Base-by-base conservation (phyloP, 2,888 invertebrate genomes). In the Troides oblongomaculatus region DNA sequence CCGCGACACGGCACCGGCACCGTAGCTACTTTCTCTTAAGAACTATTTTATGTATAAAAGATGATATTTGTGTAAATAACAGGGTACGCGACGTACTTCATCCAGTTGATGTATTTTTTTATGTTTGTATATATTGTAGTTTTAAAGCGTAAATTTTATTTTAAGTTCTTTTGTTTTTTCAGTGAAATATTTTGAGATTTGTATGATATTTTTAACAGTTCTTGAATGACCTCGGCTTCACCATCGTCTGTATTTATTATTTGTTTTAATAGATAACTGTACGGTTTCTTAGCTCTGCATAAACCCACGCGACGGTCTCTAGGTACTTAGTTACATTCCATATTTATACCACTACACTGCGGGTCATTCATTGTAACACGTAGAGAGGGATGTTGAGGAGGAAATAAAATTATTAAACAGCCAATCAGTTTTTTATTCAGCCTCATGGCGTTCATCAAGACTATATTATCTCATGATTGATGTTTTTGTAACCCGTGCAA, bases 121-220 rank as follows among this genome's bases (percentile, higher is more conserved):
- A 77, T 81, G 76, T 84, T 81, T 90, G 87, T 90, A 90, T 84
- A 90, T 89, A 89, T 79, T 82, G 81, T 86, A 81, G 78, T 70
- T 61, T 73, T 75, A 75, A 72, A 70, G 46, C 74, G 71, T 76
- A 73, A 66, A 70, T 58, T 63, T 39, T 7, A 39, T 7, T 39
- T 39, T 10, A 10, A 39, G 39, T 39, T 69, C 21, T 66, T 66
- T 66, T 72, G 65, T 68, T 71, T 70, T 71, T 67, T 30, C 66
- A 71, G 62, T 65, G 56, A 66, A 71, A 58, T 36, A 62, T 53
- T 62, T 59, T 64, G 59, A 71, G 46, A 63, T 67, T 68, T 64
- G 58, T 68, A n/a, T 17, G 12, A 53, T n/a, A 59, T 64, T 0
- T 68, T 53, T 50, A 53, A 50, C 50, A 30, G n/a, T 30, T 43